Percentiles rank a stretch among this genome's conserved stretches.
Conservation (phyloP, 2,888 invertebrate species). For the Anarsia innoxiella region DNA sequence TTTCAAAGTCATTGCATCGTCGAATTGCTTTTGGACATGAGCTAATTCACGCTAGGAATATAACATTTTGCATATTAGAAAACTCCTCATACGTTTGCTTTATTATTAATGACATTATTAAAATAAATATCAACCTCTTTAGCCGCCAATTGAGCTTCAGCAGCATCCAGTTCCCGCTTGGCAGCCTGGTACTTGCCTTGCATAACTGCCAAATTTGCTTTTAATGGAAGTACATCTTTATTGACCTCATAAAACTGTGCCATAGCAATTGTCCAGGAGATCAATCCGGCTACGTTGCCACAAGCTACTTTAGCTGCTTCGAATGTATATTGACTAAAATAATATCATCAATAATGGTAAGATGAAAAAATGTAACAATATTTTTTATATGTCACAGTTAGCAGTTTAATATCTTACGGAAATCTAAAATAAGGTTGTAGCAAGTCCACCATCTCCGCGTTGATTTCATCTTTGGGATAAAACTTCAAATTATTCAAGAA, state of each 20-base stretch:
- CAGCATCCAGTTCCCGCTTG: no score
- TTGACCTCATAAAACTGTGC: conserved; percentile 89
- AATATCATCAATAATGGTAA: no score
- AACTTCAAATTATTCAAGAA: conserved; percentile 86
- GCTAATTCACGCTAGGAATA: conserved; percentile 63
- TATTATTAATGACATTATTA: no score
- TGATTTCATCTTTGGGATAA: conserved; percentile 90
- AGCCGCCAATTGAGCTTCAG: conserved; percentile 66
- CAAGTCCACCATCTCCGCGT: conserved; percentile 90
- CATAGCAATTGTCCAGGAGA: conserved; percentile 93
- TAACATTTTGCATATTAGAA: background rate
- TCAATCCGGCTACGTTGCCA: conserved; percentile 91
- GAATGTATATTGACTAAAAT: conserved; percentile 77
- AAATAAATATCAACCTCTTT: no score
- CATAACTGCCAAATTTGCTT: conserved; percentile 87
- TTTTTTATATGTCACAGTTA: no score
- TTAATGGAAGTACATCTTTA: conserved; percentile 89
- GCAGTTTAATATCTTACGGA: no score
- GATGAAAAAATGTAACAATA: no score
- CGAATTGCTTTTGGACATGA: conserved; percentile 80
- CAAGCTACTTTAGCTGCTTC: conserved; percentile 91
- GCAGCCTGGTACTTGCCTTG: conserved; percentile 84
- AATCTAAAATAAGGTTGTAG: conserved; percentile 84
- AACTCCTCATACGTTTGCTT: no score
- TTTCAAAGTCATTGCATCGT: conserved; percentile 81